Base-by-base conservation (phyloP, 1,140 invertebrate genomes). In the Drosophila cardini region DNA sequence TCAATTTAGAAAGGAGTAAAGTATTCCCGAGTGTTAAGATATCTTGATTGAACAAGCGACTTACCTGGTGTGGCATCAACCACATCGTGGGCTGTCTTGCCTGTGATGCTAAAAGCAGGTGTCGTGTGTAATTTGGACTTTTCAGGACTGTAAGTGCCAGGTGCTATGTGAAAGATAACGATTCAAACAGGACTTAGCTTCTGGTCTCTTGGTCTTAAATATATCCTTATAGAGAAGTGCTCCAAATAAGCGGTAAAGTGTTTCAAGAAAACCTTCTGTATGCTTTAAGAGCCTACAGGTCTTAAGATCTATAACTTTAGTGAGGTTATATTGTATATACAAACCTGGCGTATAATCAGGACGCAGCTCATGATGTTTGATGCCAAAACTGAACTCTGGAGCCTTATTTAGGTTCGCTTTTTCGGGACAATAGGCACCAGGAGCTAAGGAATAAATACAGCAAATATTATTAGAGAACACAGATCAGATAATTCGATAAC, bases 341-440 rank as follows among this genome's bases (percentile, higher is more conserved):
- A 38, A 52, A 91, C 89, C 95, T 40, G 97, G 97, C 7, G 95
- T 96, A 46, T 95, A 93, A 82, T 96, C 96, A 2, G 92, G 76
- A 91, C 95, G 96, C 7, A 93, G 92, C 45, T 95, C 95, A 76
- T 94, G 95, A 0, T 94, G 91, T 91, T 94, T 95, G 40, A 94
- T 92, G 42, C 93, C 93, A 64, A 95, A 95, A 55, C 93, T 94
- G 90, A 93, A 96, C 78, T 94, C 94, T 11, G 94, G 95, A 42
- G 94, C 93, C 65, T 92, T 93, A 78, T 94, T 93, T 69, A 93
- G 93, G 63, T 94, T 94, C 46, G 93, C 91, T 60, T 94, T 94
- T 92, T 96, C 95, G 18, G 95, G 94, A 73, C 93, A 90, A 90
- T 95, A 95, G 55, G 93, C 93, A 84, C 93, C 94, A 18, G 94